Conservation (phyloP, 2,113 vertebrate genomes). For the Gymnogyps californianus region DNA sequence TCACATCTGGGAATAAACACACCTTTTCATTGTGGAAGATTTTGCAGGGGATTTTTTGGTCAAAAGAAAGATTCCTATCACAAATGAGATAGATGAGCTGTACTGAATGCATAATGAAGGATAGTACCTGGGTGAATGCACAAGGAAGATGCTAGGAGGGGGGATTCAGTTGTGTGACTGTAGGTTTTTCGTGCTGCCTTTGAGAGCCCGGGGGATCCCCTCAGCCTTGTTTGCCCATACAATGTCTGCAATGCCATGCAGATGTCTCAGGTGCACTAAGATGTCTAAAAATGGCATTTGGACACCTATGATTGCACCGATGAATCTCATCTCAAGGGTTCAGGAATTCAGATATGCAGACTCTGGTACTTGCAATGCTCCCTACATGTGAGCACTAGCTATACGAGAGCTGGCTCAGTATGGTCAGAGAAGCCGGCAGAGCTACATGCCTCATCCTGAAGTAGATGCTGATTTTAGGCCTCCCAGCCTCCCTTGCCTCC, state of each 20-base stretch:
- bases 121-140: background rate
- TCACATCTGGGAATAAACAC: background rate
- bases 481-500: background rate
- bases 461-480: background rate
- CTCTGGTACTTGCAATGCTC: background rate
- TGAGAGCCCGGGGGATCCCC: background rate
- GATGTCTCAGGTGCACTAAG: background rate
- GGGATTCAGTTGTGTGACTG: background rate
- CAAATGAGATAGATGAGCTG: background rate
- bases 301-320: background rate
- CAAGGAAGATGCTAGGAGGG: background rate
- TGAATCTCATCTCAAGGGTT: background rate
- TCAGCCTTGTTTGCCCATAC: background rate
- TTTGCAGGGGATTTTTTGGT: background rate
- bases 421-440: background rate
- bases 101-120: background rate
- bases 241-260: background rate
- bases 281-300: background rate
- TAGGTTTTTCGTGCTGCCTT: background rate
- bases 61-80: background rate
- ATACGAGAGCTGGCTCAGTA: accelerated
- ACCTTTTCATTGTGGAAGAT: background rate
- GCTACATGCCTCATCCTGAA: background rate
- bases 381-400: background rate
- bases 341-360: background rate